Conservation (phyloP, 2,888 invertebrate genomes). For the Sinopyrophorus schimmeli region DNA sequence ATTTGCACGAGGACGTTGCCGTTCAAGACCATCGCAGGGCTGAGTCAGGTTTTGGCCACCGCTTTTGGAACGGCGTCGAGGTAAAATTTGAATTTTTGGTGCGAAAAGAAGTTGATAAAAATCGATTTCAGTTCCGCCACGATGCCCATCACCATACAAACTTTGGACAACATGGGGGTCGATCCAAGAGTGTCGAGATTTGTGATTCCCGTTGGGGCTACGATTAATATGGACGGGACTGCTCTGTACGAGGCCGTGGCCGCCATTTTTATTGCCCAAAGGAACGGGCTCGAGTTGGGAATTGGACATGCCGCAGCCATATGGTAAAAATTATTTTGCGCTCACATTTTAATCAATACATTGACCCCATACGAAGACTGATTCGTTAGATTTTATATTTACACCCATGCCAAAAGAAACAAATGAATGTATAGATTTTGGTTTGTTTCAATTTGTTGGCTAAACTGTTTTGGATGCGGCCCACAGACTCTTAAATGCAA, state of each 20-base stretch:
- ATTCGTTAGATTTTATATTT: too few species aligned
- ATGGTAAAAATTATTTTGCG: constrained; percentile 71
- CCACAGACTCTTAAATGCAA: too few species aligned
- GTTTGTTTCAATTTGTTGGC: too few species aligned
- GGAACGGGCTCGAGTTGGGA: constrained; percentile 78
- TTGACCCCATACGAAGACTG: too few species aligned
- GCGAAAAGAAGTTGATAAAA: constrained; percentile 1
- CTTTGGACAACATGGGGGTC: constrained; percentile 88
- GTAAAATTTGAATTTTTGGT: constrained; percentile 48
- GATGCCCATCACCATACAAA: constrained; percentile 92
- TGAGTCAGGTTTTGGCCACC: constrained; percentile 90
- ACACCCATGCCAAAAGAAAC: too few species aligned
- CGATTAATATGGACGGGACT: constrained; percentile 98
- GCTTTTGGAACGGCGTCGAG: constrained; percentile 96
- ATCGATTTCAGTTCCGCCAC: constrained; percentile 80
- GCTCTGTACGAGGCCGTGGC: constrained; percentile 98
- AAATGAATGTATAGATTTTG: too few species aligned
- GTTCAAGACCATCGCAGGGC: constrained; percentile 76
- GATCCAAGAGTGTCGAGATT: constrained; percentile 92
- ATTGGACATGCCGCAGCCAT: constrained; percentile 90
- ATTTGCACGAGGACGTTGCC: constrained; percentile 81
- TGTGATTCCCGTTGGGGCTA: constrained; percentile 95
- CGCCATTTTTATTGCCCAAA: constrained; percentile 96
- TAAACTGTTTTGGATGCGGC: too few species aligned
- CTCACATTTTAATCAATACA: too few species aligned